Evolutionary conservation across 2,888 invertebrate species (phyloP), one percentile per base, ranked within the genome.

Genomic region (Ochropleura plecta): DNA sequence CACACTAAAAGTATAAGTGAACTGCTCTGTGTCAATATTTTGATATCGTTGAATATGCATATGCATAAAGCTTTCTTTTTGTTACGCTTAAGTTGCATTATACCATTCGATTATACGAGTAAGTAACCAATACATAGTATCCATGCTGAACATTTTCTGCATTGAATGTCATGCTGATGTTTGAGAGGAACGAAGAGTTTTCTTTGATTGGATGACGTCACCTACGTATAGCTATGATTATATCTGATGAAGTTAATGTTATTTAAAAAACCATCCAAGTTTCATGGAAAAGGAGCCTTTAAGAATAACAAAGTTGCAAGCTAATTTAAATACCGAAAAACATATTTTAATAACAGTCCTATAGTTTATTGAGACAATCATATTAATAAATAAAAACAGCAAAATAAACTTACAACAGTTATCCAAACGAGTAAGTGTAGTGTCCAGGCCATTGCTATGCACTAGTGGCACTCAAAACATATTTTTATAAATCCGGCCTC

Each of bases 391-490:
- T 51, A 70, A 66, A 71, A 40, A 20, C 68, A 59, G 14, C 20
- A n/a, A 73, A 67, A 74, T 46, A 62, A 74, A 93, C 94, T 92
- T 82, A 95, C 95, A 89, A 93, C 83, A 78, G 88, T 88, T 83
- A 93, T 88, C 89, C 88, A 91, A 83, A 94, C 82, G 77, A 93
- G 81, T 79, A 88, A 91, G 79, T 88, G 83, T 77, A 91, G 84
- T 89, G 88, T 91, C 92, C 93, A 90, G 83, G 90, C 92, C 95
- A 94, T 95, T 79, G 78, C 84, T 87, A 81, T 86, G 76, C 83
- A 89, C 85, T 81, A 79, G 79, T 64, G 14, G 64, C 87, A 88
- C 87, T 89, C 77, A 87, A 79, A 86, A 82, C 86, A 89, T 88
- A 79, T 75, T 87, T 75, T 85, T 79, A 85, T 73, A 79, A 82